Percentiles rank a stretch among this genome's conserved stretches.
Evolutionary conservation across 2,113 vertebrate genomes (phyloP).

Genomic region (Cromileptes altivelis): DNA sequence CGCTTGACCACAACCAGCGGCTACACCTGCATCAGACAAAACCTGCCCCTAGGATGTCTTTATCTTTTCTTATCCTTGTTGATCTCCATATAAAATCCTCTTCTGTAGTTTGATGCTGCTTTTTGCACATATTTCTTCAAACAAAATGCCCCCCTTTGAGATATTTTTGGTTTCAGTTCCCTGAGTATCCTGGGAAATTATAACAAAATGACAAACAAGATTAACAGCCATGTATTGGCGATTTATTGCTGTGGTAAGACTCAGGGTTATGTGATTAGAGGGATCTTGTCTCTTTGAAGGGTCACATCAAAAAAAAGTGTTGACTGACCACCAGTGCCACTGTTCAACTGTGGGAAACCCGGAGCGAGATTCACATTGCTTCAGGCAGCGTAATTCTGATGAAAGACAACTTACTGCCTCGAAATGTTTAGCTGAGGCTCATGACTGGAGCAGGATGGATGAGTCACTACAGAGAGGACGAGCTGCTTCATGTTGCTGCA

Average conservation of each 20-base stretch:
- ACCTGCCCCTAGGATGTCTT: not conserved
- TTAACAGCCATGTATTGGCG: constrained; percentile 16
- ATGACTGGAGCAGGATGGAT: constrained; percentile 33
- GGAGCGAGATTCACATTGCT: constrained; percentile 26
- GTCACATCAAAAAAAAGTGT: constrained; percentile 53
- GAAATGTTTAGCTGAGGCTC: constrained; percentile 34
- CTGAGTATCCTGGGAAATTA: constrained; percentile 11
- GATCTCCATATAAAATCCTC: constrained; percentile 9
- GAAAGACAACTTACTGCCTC: constrained; percentile 45
- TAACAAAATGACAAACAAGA: constrained; percentile 32
- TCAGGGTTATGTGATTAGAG: constrained; percentile 57
- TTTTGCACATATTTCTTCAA: not conserved
- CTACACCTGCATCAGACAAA: constrained; percentile 51
- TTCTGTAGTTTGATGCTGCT: not conserved
- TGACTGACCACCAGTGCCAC: constrained; percentile 51
- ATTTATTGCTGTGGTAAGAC: constrained; percentile 32
- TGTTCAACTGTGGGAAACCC: constrained; percentile 48
- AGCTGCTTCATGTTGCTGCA: constrained; percentile 68
- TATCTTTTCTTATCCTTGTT: not conserved
- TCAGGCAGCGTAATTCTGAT: constrained; percentile 35
- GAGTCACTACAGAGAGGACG: constrained; percentile 61
- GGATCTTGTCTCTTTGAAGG: constrained; percentile 63
- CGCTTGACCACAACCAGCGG: constrained; percentile 51
- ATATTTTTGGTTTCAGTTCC: constrained; percentile 3
- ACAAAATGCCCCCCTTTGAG: not conserved